These are phyloP conservation scores for Calameuta idolon DNA, from an alignment of 2,888 invertebrate genomes.

Conservation along the genomic window DNA sequence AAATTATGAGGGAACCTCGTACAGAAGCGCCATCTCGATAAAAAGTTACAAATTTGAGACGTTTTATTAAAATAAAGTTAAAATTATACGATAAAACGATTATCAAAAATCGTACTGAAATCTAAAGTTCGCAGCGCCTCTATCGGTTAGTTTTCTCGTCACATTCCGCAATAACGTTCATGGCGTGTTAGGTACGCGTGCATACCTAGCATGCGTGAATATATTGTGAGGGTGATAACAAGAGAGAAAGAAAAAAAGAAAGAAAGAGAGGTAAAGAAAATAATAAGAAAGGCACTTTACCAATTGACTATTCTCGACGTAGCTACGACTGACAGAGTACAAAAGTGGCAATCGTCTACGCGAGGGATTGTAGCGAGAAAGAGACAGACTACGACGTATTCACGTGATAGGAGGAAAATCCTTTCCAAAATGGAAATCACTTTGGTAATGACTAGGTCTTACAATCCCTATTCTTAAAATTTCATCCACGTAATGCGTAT, in stretches of 20 bases:
- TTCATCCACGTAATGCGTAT: conserved; percentile 30
- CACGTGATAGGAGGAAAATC: conserved; percentile 15
- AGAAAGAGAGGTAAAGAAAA: conserved; percentile 14
- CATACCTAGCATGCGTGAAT: background rate
- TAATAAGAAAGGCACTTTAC: background rate
- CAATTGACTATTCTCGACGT: background rate
- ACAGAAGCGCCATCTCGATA: background rate
- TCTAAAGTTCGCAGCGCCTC: background rate
- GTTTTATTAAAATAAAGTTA: background rate
- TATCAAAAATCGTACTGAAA: background rate
- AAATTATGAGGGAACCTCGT: background rate
- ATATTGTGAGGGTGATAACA: background rate
- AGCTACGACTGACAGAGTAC: background rate
- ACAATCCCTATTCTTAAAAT: conserved; percentile 46
- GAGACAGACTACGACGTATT: conserved; percentile 2
- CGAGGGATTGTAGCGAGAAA: conserved; percentile 7
- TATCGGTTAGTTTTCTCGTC: background rate
- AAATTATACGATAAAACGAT: background rate
- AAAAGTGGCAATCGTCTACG: background rate
- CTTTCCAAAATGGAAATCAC: conserved; percentile 48
- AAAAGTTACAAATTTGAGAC: background rate
- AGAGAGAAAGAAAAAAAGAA: conserved; percentile 31
- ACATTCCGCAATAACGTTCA: background rate
- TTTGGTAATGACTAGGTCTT: conserved; percentile 67
- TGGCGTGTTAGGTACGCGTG: background rate